phyloP scores from a whole-genome alignment of 2,113 vertebrate genomes.

The Zootoca vivipara region DNA sequence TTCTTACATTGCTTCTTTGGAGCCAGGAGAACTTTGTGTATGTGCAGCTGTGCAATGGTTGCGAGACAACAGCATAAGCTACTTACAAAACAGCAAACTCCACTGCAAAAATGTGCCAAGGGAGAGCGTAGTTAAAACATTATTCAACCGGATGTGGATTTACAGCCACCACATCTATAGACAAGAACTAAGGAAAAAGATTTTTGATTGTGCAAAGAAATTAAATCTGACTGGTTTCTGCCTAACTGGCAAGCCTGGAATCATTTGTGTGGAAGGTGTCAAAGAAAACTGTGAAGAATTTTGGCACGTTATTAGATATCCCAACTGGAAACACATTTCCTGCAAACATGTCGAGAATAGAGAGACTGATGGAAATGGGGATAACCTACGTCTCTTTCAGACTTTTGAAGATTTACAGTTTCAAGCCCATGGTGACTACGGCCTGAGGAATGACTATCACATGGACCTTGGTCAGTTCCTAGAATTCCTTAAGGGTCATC shows the following conservation, averaged over 20 bases:
- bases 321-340: constrained; percentile 82
- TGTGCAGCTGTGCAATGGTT: constrained; percentile 78
- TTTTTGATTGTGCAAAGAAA: constrained; percentile 76
- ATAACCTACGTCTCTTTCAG: constrained; percentile 67
- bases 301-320: constrained; percentile 78
- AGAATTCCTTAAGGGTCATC: constrained; percentile 76
- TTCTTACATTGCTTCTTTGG: constrained; percentile 70
- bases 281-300: constrained; percentile 77
- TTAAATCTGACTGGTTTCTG: constrained; percentile 80
- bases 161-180: constrained; percentile 83
- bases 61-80: constrained; percentile 71
- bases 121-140: constrained; percentile 44
- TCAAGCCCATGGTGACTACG: constrained; percentile 77
- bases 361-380: constrained; percentile 57
- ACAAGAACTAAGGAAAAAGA: constrained; percentile 79
- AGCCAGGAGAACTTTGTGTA: constrained; percentile 70
- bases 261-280: constrained; percentile 79
- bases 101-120: neutral
- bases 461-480: constrained; percentile 82
- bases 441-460: constrained; percentile 80
- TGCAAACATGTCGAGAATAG: constrained; percentile 76
- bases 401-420: constrained; percentile 79
- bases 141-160: constrained; percentile 78
- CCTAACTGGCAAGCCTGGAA: constrained; percentile 79
- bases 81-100: constrained; percentile 52